Percentiles rank a stretch among this genome's conserved stretches.
These are phyloP conservation scores for Meriones unguiculatus DNA, from an alignment of 2,113 vertebrate species.

Conservation along the genomic window DNA sequence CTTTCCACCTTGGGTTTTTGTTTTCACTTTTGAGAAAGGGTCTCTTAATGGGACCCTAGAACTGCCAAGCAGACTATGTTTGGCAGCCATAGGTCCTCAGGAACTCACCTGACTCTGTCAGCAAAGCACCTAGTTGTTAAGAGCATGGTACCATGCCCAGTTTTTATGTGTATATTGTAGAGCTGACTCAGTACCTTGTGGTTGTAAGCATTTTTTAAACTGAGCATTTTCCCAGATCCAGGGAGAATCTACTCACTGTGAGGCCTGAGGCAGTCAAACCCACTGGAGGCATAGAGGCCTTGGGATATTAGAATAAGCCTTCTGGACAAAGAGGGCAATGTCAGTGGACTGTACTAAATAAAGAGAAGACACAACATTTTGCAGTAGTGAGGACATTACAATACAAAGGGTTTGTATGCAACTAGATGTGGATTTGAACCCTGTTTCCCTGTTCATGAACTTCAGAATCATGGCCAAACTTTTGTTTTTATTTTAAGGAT, in stretches of 20 bases:
- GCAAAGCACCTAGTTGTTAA: background rate
- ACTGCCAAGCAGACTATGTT: background rate
- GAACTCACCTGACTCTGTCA: background rate
- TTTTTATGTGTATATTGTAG: background rate
- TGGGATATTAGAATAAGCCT: background rate
- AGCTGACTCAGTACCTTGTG: background rate
- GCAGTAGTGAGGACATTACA: too few species aligned
- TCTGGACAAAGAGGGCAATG: background rate
- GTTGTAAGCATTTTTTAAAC: background rate
- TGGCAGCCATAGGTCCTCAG: background rate
- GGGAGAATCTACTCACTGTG: background rate
- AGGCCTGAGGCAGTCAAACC: background rate
- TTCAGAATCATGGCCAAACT: background rate
- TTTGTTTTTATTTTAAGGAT: background rate
- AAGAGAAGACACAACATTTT: background rate
- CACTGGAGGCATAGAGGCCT: background rate
- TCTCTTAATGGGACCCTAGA: background rate
- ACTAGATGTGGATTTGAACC: constrained; percentile 17
- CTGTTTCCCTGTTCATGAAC: background rate
- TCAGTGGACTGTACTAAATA: background rate
- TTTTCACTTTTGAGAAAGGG: background rate
- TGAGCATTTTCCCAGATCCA: background rate
- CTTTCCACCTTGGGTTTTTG: background rate
- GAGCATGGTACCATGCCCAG: too few species aligned
- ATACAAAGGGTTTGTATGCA: background rate